phyloP scores from a whole-genome alignment of 2,888 invertebrate species.

The Epistrophe eligans region DNA sequence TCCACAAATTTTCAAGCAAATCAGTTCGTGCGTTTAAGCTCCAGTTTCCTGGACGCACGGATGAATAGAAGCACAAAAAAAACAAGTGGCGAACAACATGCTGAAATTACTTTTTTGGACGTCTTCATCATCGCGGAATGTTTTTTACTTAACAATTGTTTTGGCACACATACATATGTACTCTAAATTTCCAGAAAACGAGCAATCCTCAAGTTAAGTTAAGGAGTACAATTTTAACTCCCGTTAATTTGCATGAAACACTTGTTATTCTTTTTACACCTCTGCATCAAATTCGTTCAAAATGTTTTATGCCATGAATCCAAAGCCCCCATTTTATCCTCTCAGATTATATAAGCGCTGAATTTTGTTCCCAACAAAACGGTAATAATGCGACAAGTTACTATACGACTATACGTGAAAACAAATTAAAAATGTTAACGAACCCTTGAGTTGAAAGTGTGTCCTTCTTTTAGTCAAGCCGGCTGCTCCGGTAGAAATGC shows the following conservation, averaged over 20 bases:
- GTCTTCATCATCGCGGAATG: too few relatives aligned
- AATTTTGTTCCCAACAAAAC: constrained; percentile 14
- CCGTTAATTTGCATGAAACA: not conserved
- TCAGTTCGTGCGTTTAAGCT: too few relatives aligned
- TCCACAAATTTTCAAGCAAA: too few relatives aligned
- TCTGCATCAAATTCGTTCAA: constrained; percentile 14
- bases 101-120: too few relatives aligned
- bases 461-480: not conserved
- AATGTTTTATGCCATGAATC: not conserved
- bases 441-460: constrained; percentile 18
- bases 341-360: not conserved
- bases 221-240: not conserved
- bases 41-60: too few relatives aligned
- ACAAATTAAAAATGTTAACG: constrained; percentile 57
- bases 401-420: constrained; percentile 3
- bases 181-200: constrained; percentile 6
- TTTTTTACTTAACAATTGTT: too few relatives aligned
- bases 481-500: too few relatives aligned
- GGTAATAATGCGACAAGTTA: not conserved
- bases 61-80: too few relatives aligned
- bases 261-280: constrained; percentile 17
- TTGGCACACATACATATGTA: too few relatives aligned
- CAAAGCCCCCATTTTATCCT: not conserved
- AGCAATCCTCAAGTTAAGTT: constrained; percentile 31
- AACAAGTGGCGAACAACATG: too few relatives aligned